A percentile compares a stretch with the other conserved stretches of the same genome.
These are phyloP conservation scores for Brachyalestes nurse DNA, from an alignment of 2,797 vertebrate species.

Conservation along the genomic window DNA sequence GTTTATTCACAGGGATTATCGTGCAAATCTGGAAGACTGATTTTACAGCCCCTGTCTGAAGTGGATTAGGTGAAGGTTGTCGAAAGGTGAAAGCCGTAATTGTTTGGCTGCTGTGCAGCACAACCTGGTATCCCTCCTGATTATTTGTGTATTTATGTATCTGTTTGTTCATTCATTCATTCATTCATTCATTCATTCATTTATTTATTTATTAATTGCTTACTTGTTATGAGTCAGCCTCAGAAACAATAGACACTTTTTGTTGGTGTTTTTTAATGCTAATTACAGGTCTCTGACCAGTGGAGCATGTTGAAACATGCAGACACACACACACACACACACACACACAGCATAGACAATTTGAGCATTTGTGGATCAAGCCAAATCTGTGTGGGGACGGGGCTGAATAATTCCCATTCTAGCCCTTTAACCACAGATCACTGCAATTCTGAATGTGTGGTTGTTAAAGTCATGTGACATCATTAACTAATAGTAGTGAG, in stretches of 20 bases:
- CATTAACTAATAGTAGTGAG: constrained; percentile 7
- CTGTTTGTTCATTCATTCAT: neutral
- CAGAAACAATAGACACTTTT: neutral
- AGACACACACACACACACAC: neutral
- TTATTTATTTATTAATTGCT: too few relatives aligned
- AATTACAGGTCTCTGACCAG: neutral
- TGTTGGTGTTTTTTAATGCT: neutral
- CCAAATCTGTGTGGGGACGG: too few relatives aligned
- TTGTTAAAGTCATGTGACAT: neutral
- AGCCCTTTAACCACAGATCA: neutral
- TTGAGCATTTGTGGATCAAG: too few relatives aligned
- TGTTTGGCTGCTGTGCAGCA: neutral
- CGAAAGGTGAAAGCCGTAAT: constrained; percentile 60
- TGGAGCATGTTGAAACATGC: neutral
- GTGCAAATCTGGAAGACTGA: constrained; percentile 66
- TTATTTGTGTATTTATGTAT: neutral
- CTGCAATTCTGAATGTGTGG: neutral
- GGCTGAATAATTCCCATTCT: too few relatives aligned
- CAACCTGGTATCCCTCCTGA: neutral
- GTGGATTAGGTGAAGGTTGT: constrained; percentile 74
- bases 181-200: neutral
- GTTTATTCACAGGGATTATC: constrained; percentile 75
- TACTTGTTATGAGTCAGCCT: neutral
- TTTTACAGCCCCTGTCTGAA: constrained; percentile 59
- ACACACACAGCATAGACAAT: neutral